These are phyloP conservation scores for Eupithecia tripunctaria DNA, from an alignment of 2,888 invertebrate species.

Conservation along the genomic window DNA sequence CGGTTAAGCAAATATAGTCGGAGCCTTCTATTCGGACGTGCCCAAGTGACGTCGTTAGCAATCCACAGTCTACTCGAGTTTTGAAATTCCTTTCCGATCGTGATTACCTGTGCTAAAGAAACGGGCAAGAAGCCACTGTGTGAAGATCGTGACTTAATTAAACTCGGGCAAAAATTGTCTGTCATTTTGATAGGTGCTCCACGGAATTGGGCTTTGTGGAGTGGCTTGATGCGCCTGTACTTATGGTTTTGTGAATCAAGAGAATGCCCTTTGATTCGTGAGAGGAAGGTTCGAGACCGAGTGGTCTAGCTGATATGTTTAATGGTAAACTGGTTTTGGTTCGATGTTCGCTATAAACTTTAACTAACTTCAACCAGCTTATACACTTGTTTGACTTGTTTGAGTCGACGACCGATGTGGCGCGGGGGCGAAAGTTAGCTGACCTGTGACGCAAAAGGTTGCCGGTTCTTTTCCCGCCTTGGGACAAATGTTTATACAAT, in stretches of 20 bases:
- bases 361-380: not conserved
- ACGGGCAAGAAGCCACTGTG: constrained; percentile 57
- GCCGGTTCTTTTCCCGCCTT: too few species aligned
- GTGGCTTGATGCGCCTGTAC: constrained; percentile 31
- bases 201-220: constrained; percentile 43
- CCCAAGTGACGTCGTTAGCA: constrained; percentile 65
- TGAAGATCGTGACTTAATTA: constrained; percentile 73
- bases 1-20: constrained; percentile 34
- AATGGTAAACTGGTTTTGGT: not conserved
- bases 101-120: constrained; percentile 69
- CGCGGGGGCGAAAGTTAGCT: too few species aligned
- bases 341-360: not conserved
- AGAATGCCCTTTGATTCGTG: constrained; percentile 25
- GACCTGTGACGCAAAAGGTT: too few species aligned
- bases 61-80: constrained; percentile 65
- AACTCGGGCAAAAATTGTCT: constrained; percentile 60
- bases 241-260: constrained; percentile 26
- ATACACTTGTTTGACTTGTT: too few species aligned
- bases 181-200: constrained; percentile 55
- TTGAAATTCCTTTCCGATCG: constrained; percentile 72
- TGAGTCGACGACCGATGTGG: too few species aligned
- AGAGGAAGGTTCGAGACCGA: not conserved
- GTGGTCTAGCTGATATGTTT: not conserved
- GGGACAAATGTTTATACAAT: too few species aligned
- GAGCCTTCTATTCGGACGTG: constrained; percentile 64